Evolutionary conservation across 1,140 invertebrate genomes (phyloP).

Genomic region (Pollicipes pollicipes): DNA sequence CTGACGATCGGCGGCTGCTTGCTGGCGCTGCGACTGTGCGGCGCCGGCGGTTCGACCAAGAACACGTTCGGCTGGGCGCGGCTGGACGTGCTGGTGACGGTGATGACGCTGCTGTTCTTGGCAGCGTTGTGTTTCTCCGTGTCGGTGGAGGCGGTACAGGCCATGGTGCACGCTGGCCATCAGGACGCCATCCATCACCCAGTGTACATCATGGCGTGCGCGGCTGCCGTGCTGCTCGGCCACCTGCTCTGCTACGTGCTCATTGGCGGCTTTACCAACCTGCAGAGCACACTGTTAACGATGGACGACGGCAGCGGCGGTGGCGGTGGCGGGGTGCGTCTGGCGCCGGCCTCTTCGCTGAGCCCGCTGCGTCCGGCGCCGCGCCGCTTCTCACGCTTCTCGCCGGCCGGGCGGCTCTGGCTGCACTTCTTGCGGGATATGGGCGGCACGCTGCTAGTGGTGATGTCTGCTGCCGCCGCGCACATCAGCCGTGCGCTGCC

Average conservation of each 20-base stretch:
- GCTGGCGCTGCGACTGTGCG: constrained; percentile 34
- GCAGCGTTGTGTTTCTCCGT: constrained; percentile 65
- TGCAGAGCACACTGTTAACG: constrained; percentile 47
- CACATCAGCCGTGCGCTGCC: constrained; percentile 36
- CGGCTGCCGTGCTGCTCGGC: constrained; percentile 42
- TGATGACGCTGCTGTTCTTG: constrained; percentile 64
- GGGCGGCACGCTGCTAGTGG: constrained; percentile 44
- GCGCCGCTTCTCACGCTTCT: constrained; percentile 39
- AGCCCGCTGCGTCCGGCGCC: constrained; percentile 46
- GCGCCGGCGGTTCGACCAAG: constrained; percentile 43
- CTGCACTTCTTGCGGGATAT: constrained; percentile 54
- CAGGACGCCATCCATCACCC: constrained; percentile 47
- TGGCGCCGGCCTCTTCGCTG: constrained; percentile 35
- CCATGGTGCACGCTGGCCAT: constrained; percentile 21
- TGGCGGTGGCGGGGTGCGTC: too few relatives aligned
- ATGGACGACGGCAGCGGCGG: too few relatives aligned
- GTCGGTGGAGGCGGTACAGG: constrained; percentile 56
- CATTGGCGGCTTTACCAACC: constrained; percentile 46
- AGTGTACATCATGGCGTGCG: constrained; percentile 38
- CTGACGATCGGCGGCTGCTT: constrained; percentile 51
- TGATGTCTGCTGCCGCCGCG: constrained; percentile 42
- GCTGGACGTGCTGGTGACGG: constrained; percentile 60
- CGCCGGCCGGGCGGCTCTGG: constrained; percentile 47
- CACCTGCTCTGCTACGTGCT: constrained; percentile 51
- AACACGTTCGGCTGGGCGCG: constrained; percentile 85